phyloP scores from a whole-genome alignment of 2,113 vertebrate species.

The Sterrhoptilus dennistouni region DNA sequence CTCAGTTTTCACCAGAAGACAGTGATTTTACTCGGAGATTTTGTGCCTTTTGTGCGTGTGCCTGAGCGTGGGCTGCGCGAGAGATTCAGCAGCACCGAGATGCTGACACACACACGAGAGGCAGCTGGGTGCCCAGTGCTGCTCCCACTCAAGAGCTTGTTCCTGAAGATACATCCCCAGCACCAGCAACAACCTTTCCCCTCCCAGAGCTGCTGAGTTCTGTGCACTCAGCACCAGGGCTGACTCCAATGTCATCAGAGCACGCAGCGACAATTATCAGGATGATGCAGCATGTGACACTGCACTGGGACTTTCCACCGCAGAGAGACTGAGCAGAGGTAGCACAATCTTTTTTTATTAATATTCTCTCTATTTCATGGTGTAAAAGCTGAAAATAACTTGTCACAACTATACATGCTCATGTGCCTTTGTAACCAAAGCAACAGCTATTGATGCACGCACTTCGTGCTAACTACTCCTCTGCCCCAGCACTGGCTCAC shows the following conservation, averaged over 20 bases:
- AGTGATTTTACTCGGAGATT: not conserved
- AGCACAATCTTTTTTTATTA: conserved; percentile 8
- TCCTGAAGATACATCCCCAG: not conserved
- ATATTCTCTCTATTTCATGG: conserved; percentile 39
- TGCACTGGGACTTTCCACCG: conserved; percentile 4
- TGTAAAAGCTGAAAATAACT: conserved; percentile 60
- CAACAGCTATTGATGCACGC: conserved; percentile 57
- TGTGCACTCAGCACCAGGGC: not conserved
- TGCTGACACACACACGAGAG: not conserved
- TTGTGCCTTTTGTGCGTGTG: not conserved
- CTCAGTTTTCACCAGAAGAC: not conserved
- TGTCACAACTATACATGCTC: conserved; percentile 15
- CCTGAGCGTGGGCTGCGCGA: not conserved
- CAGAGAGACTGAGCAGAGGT: conserved; percentile 19
- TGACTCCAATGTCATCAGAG: conserved; percentile 18
- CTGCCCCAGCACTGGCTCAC: not conserved
- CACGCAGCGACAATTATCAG: not conserved
- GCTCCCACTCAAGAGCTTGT: conserved; percentile 29
- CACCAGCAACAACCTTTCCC: not conserved
- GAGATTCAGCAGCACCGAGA: not conserved
- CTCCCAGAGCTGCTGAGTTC: not conserved
- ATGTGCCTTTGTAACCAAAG: conserved; percentile 59
- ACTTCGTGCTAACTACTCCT: conserved; percentile 28
- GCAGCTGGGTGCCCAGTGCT: conserved; percentile 35
- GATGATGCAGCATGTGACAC: conserved; percentile 1